Evolutionary conservation across 1,140 invertebrate species (phyloP).

Genomic region (Ceratina calcarata): DNA sequence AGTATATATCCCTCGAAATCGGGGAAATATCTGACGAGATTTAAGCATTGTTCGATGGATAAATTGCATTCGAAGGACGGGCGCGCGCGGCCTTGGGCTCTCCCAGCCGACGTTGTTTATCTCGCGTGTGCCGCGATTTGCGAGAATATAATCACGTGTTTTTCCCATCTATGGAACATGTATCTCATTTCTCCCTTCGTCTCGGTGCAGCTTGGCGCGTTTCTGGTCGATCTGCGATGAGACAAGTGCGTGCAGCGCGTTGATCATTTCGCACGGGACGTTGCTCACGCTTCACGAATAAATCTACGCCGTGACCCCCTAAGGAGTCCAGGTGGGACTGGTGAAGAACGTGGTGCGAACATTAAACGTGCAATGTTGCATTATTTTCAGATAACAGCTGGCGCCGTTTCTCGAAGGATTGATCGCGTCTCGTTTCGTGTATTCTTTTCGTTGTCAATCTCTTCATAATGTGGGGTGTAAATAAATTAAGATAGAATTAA

Average conservation of each 20-base stretch:
- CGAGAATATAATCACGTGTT: slow-evolving; percentile 25
- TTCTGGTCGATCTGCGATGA: background rate
- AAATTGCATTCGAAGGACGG: slow-evolving; percentile 61
- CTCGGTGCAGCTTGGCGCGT: too few relatives aligned
- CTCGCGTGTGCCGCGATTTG: background rate
- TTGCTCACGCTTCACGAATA: background rate
- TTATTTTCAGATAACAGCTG: background rate
- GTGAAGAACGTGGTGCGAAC: background rate
- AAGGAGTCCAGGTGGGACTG: background rate
- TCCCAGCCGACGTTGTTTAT: slow-evolving; percentile 29
- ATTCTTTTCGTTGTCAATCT: too few relatives aligned
- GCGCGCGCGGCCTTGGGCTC: slow-evolving; percentile 44
- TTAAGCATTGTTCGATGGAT: slow-evolving; percentile 36
- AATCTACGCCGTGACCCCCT: background rate
- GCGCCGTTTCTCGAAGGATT: background rate
- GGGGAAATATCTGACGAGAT: background rate
- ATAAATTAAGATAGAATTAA: too few relatives aligned
- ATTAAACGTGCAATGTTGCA: background rate
- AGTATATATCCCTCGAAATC: background rate
- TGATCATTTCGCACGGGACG: background rate
- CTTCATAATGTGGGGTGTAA: too few relatives aligned
- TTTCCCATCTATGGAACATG: background rate
- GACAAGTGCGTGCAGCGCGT: background rate
- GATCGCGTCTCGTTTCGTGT: background rate
- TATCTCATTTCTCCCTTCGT: background rate